Evolutionary conservation across 2,888 invertebrate species (phyloP).

Genomic region (Drosophila putrida): DNA sequence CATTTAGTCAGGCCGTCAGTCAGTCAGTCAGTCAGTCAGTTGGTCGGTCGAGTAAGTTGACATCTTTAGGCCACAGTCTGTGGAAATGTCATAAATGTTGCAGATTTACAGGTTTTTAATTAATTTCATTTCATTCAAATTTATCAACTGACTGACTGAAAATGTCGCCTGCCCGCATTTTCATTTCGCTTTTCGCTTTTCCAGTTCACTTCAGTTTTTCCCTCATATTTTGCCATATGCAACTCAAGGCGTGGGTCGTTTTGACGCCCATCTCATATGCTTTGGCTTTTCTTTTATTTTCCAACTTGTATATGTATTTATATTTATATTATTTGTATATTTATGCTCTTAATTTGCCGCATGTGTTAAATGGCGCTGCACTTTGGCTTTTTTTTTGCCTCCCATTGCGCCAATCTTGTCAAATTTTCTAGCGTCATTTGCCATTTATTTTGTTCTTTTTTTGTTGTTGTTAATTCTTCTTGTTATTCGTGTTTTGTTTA

Average conservation of each 20-base stretch:
- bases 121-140: slow-evolving; percentile 73
- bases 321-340: slow-evolving; percentile 33
- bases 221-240: slow-evolving; percentile 26
- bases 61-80: slow-evolving; percentile 59
- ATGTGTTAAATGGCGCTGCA: slow-evolving; percentile 75
- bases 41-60: slow-evolving; percentile 23
- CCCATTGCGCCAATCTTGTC: slow-evolving; percentile 38
- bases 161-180: slow-evolving; percentile 34
- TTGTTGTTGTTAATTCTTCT: slow-evolving; percentile 1
- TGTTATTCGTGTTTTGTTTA: slow-evolving; percentile 54
- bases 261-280: slow-evolving; percentile 41
- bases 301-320: slow-evolving; percentile 1
- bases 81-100: slow-evolving; percentile 47
- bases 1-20: slow-evolving; percentile 4
- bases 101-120: slow-evolving; percentile 79
- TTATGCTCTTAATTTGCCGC: slow-evolving; percentile 71
- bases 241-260: slow-evolving; percentile 41
- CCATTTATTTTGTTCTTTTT: slow-evolving; percentile 37
- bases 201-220: slow-evolving; percentile 31
- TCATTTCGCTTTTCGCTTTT: slow-evolving; percentile 10
- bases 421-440: slow-evolving; percentile 67
- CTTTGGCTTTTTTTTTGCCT: slow-evolving; percentile 49
- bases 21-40: slow-evolving; percentile 1
- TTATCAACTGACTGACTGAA: slow-evolving; percentile 62
- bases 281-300: slow-evolving; percentile 21